phyloP scores from a whole-genome alignment of 1,140 invertebrate genomes.

The Drosophila pallidifrons region DNA sequence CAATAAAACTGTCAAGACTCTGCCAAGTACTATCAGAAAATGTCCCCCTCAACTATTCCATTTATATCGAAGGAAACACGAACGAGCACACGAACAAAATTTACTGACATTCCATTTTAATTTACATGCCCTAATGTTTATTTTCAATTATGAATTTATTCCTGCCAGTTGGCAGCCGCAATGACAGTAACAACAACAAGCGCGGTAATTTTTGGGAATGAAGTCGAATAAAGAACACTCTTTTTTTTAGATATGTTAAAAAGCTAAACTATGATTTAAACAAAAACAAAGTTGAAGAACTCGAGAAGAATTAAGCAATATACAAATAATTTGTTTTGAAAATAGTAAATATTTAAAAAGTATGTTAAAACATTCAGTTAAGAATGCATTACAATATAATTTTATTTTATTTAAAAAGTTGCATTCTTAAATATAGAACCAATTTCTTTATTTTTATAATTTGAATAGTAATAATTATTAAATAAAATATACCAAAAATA shows the following conservation, averaged over 20 bases:
- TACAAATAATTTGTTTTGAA: too few species aligned
- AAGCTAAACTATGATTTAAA: too few species aligned
- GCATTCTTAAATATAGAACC: too few species aligned
- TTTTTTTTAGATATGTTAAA: background rate
- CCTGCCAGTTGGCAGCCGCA: slow-evolving; percentile 34
- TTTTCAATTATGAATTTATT: slow-evolving; percentile 76
- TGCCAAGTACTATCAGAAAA: background rate
- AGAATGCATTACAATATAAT: too few species aligned
- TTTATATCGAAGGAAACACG: background rate
- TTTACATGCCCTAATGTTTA: slow-evolving; percentile 68
- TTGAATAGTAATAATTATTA: too few species aligned
- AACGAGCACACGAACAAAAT: background rate
- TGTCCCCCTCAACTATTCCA: background rate
- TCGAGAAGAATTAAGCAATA: too few species aligned
- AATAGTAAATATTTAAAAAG: too few species aligned
- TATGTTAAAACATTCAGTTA: too few species aligned
- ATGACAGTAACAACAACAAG: slow-evolving; percentile 28
- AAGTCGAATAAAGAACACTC: background rate
- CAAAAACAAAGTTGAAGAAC: too few species aligned
- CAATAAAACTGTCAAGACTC: slow-evolving; percentile 31
- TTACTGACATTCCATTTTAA: slow-evolving; percentile 41
- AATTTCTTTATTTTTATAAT: too few species aligned
- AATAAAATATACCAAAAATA: too few species aligned
- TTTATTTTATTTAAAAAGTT: too few species aligned
- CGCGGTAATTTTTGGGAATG: background rate